A percentile compares a stretch with the other conserved stretches of the same genome.
These are phyloP conservation scores for Halisarca cf. caerulea DNA, from an alignment of 37 sponge, comb jelly and placozoan genomes.

Conservation along the genomic window DNA sequence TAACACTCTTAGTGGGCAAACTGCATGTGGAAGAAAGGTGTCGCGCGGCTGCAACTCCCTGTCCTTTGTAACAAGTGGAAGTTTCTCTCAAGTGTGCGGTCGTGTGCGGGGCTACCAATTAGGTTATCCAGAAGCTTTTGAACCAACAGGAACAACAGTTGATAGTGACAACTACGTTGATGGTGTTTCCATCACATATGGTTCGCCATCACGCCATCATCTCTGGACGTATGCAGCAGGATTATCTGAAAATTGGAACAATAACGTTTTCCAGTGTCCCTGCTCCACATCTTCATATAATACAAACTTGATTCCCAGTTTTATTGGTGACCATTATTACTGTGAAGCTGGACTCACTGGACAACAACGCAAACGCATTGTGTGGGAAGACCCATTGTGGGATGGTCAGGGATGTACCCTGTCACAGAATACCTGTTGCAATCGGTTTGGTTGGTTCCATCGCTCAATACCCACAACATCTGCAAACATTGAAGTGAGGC, in stretches of 20 bases:
- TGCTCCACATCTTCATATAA: background rate
- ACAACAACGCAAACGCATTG: background rate
- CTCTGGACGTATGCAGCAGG: conserved; percentile 8
- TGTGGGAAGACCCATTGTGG: conserved; percentile 6
- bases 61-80: background rate
- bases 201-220: background rate
- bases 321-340: background rate
- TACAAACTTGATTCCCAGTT: background rate
- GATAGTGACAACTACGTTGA: background rate
- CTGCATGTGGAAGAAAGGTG: background rate
- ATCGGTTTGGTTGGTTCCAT: background rate
- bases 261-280: background rate
- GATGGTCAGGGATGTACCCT: conserved; percentile 11
- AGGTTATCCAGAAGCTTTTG: background rate
- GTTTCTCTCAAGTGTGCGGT: background rate
- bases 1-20: background rate
- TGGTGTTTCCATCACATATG: background rate
- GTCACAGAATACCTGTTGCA: background rate
- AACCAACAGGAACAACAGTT: too few relatives aligned
- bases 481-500: background rate
- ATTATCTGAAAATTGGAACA: too few relatives aligned
- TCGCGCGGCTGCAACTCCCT: background rate
- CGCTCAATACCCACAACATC: background rate
- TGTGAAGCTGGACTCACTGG: background rate
- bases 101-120: background rate